These are phyloP conservation scores for Heliopora coerulea DNA, from an alignment of 92 coral and sea anemone species.

Conservation along the genomic window DNA sequence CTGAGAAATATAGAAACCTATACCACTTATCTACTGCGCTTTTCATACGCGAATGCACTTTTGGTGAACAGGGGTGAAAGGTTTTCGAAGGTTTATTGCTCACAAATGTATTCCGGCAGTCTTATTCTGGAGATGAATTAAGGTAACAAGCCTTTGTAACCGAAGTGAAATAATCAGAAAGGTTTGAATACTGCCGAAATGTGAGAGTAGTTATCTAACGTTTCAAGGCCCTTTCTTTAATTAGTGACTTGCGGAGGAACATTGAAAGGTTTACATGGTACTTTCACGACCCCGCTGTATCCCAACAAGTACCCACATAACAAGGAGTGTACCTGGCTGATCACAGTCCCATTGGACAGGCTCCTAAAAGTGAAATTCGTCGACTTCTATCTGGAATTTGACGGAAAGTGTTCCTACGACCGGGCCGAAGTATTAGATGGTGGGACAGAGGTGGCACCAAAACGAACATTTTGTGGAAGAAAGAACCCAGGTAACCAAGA, in stretches of 20 bases:
- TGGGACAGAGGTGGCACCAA: slow-evolving; percentile 52
- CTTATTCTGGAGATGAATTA: too few species aligned
- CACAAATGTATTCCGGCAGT: too few species aligned
- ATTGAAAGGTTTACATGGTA: slow-evolving; percentile 4
- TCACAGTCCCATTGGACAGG: slow-evolving; percentile 20
- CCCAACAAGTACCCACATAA: slow-evolving; percentile 35
- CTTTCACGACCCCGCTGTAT: slow-evolving; percentile 34
- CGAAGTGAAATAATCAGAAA: too few species aligned
- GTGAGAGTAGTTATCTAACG: too few species aligned
- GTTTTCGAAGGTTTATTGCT: too few species aligned
- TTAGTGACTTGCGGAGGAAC: slow-evolving; percentile 11
- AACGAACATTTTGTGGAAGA: slow-evolving; percentile 72
- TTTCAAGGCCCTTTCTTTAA: background rate
- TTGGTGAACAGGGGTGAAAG: too few species aligned
- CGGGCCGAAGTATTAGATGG: slow-evolving; percentile 72
- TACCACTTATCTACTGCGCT: too few species aligned
- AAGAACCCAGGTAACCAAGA: slow-evolving; percentile 63
- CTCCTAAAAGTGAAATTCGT: slow-evolving; percentile 26
- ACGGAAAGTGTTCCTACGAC: slow-evolving; percentile 61
- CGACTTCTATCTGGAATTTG: slow-evolving; percentile 54
- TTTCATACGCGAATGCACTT: too few species aligned
- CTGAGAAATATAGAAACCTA: too few species aligned
- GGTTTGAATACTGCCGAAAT: too few species aligned
- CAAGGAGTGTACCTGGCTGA: slow-evolving; percentile 23
- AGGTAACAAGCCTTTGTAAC: too few species aligned